Conservation (phyloP, 2,113 vertebrate genomes). For the Neogale vison region DNA sequence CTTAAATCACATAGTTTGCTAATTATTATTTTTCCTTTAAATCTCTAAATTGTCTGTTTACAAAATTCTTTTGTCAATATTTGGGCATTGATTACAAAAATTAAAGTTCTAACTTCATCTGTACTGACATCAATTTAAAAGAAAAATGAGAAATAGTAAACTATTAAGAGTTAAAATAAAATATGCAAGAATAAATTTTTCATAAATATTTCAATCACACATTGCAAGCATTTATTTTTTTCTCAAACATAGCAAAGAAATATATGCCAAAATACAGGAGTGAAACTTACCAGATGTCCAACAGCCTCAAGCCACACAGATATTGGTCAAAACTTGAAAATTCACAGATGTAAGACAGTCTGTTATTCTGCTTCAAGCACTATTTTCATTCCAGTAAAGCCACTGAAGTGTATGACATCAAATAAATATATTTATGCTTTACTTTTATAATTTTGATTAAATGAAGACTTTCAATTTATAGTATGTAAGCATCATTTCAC, state of each 20-base stretch:
- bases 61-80: background rate
- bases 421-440: conserved; percentile 52
- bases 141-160: background rate
- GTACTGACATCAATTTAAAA: background rate
- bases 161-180: conserved; percentile 44
- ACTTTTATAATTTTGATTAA: conserved; percentile 3
- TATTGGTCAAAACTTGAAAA: conserved; percentile 72
- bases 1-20: background rate
- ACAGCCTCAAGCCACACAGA: conserved; percentile 64
- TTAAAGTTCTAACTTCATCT: background rate
- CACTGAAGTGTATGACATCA: conserved; percentile 42
- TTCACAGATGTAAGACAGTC: conserved; percentile 68
- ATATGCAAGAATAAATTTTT: background rate
- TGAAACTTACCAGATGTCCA: conserved; percentile 69
- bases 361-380: conserved; percentile 58
- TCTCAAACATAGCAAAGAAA: conserved; percentile 61
- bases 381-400: conserved; percentile 54
- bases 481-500: background rate
- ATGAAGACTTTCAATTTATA: background rate
- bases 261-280: conserved; percentile 66
- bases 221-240: conserved; percentile 57
- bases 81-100: background rate
- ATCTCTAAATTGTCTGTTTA: background rate
- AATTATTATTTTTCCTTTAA: background rate
- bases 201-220: conserved; percentile 44